Evolutionary conservation across 2,797 vertebrate genomes (phyloP).

Genomic region (Lycodopsis pacificus): DNA sequence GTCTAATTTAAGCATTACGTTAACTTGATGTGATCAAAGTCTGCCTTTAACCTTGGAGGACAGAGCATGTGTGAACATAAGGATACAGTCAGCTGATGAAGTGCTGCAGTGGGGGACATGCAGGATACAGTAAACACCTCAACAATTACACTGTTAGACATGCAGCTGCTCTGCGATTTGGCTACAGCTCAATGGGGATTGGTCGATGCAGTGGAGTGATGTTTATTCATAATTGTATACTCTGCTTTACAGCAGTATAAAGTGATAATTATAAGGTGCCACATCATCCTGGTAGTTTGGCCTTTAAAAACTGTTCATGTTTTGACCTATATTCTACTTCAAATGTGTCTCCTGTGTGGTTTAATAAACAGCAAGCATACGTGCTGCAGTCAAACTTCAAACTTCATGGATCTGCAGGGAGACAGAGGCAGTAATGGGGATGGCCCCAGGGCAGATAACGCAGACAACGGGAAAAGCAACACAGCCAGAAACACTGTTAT

Average conservation of each 20-base stretch:
- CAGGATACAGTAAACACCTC: constrained; percentile 6
- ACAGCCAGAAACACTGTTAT: constrained; percentile 58
- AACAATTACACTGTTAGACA: neutral
- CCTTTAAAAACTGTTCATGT: neutral
- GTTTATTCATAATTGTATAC: neutral
- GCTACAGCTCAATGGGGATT: neutral
- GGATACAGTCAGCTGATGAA: constrained; percentile 21
- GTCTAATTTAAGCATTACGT: constrained; percentile 10
- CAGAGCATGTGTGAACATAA: constrained; percentile 20
- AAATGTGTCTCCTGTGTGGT: neutral
- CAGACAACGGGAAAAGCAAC: constrained; percentile 58
- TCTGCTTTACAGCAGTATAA: neutral
- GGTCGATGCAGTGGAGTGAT: neutral
- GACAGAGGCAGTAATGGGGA: constrained; percentile 47
- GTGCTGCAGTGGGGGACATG: neutral
- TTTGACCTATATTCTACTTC: neutral
- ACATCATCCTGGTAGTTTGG: neutral
- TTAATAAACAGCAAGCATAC: constrained; percentile 5
- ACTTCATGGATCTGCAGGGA: constrained; percentile 37
- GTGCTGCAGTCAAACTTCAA: constrained; percentile 14
- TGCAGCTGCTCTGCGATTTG: constrained; percentile 2
- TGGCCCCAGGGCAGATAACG: constrained; percentile 72
- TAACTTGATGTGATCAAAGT: constrained; percentile 33
- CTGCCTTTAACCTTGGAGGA: constrained; percentile 14
- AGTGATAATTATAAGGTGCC: neutral